These are phyloP conservation scores for Syrphus vitripennis DNA, from an alignment of 2,888 invertebrate species.

Conservation along the genomic window DNA sequence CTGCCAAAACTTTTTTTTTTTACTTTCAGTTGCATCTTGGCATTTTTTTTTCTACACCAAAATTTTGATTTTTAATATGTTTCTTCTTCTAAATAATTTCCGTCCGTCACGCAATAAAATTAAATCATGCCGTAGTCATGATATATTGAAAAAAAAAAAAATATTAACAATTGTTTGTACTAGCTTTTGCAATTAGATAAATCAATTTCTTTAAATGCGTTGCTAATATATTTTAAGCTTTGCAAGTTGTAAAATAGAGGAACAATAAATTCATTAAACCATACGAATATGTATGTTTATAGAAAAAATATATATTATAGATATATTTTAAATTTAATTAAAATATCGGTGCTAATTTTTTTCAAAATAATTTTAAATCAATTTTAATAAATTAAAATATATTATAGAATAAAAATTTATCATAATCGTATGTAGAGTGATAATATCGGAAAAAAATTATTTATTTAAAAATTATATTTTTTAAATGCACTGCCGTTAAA, in stretches of 20 bases:
- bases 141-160: background rate
- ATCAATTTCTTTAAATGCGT: conserved; percentile 11
- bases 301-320: background rate
- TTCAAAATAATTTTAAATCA: conserved; percentile 60
- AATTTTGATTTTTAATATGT: background rate
- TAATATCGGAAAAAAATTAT: conserved; percentile 10
- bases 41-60: background rate
- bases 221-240: conserved; percentile 63
- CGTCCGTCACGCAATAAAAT: conserved; percentile 54
- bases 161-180: background rate
- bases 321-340: conserved; percentile 38
- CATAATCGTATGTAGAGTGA: background rate
- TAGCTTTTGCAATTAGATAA: conserved; percentile 53
- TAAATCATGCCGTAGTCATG: conserved; percentile 27
- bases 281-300: background rate
- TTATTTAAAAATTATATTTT: background rate
- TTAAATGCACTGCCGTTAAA: conserved; percentile 63
- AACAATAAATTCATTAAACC: conserved; percentile 25
- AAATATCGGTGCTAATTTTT: conserved; percentile 69
- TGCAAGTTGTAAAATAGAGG: conserved; percentile 45
- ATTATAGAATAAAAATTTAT: conserved; percentile 19
- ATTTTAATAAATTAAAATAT: conserved; percentile 34
- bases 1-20: background rate
- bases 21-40: background rate
- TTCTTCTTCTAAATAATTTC: conserved; percentile 42